These are phyloP conservation scores for Tubulanus polymorphus DNA, from an alignment of 2,888 invertebrate species.

Conservation along the genomic window DNA sequence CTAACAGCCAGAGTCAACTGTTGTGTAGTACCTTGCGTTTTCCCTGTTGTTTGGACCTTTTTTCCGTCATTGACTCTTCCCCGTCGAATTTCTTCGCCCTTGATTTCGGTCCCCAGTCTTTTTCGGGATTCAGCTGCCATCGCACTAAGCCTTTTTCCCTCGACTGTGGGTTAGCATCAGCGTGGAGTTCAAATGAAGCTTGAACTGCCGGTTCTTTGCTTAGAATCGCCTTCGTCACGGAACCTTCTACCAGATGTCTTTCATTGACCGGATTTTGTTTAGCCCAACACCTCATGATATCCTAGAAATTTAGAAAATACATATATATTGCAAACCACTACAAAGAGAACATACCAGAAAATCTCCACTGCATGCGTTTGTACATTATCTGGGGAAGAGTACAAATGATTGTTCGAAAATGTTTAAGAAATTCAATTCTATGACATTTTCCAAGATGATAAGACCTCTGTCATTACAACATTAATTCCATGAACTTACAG, in stretches of 20 bases:
- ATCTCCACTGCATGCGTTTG: too few relatives aligned
- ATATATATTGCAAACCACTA: too few relatives aligned
- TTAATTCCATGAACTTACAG: too few relatives aligned
- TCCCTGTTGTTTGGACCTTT: not conserved
- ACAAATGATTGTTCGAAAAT: too few relatives aligned
- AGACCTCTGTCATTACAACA: too few relatives aligned
- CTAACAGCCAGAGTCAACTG: too few relatives aligned
- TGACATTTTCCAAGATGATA: too few relatives aligned
- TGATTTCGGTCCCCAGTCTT: slow-evolving; percentile 88
- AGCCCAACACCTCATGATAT: slow-evolving; percentile 79
- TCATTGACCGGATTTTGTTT: slow-evolving; percentile 41
- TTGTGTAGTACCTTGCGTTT: too few relatives aligned
- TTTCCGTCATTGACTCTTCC: slow-evolving; percentile 1
- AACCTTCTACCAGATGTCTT: slow-evolving; percentile 32
- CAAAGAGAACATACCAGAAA: too few relatives aligned
- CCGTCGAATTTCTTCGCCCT: slow-evolving; percentile 56
- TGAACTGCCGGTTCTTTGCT: slow-evolving; percentile 30
- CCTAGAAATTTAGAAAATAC: slow-evolving; percentile 27
- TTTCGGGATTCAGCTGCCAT: slow-evolving; percentile 75
- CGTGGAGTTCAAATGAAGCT: slow-evolving; percentile 54
- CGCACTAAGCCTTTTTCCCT: slow-evolving; percentile 68
- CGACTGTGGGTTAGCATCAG: slow-evolving; percentile 77
- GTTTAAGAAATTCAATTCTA: too few relatives aligned
- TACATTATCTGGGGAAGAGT: too few relatives aligned
- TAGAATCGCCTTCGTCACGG: slow-evolving; percentile 38